Percentiles rank a stretch among this genome's conserved stretches.
Evolutionary conservation across 2,113 vertebrate genomes (phyloP).

Genomic region (Chlamydotis undulata): DNA sequence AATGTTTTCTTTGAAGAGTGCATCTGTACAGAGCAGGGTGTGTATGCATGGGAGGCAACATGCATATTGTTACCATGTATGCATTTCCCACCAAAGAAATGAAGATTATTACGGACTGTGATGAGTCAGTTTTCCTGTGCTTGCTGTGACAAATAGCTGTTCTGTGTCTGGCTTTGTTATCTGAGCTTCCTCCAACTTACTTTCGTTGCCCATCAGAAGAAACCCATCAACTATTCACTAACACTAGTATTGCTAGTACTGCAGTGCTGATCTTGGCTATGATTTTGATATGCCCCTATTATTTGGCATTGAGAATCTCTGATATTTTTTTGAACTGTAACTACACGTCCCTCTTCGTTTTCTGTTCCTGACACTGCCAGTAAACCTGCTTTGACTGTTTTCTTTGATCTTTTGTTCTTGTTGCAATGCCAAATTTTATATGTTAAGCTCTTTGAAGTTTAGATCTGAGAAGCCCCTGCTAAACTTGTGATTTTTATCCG

Average conservation of each 20-base stretch:
- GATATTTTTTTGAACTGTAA: neutral
- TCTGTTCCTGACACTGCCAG: neutral
- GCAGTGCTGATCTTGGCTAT: neutral
- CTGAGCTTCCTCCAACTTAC: neutral
- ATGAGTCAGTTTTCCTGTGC: neutral
- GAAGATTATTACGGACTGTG: neutral
- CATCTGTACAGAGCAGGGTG: neutral
- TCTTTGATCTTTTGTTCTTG: neutral
- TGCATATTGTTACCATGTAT: rapidly evolving
- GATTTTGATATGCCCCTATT: neutral
- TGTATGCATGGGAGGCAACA: neutral
- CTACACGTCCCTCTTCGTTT: neutral
- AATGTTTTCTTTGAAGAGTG: neutral
- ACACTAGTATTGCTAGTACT: neutral
- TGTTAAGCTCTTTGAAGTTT: neutral
- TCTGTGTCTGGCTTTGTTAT: neutral
- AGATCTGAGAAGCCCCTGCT: neutral
- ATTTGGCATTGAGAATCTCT: neutral
- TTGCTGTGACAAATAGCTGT: neutral
- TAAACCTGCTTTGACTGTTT: neutral
- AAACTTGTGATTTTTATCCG: neutral
- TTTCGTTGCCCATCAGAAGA: neutral
- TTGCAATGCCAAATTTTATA: neutral
- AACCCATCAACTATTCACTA: neutral
- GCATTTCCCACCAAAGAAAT: neutral